These are phyloP conservation scores for Muscina levida DNA, from an alignment of 2,888 invertebrate species.

Conservation along the genomic window DNA sequence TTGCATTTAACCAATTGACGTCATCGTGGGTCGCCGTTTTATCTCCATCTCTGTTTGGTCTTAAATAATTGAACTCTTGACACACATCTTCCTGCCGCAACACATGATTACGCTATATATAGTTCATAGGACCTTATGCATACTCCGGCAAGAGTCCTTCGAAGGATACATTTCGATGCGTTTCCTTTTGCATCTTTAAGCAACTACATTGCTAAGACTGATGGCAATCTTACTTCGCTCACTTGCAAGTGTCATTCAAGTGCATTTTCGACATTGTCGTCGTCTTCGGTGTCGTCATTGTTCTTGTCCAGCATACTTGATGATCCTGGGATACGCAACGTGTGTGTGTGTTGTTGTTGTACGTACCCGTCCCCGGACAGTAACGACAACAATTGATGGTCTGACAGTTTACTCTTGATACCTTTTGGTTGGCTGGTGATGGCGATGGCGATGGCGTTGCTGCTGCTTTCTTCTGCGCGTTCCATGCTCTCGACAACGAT, in stretches of 20 bases:
- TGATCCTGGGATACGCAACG: too few species aligned
- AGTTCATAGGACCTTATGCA: not conserved
- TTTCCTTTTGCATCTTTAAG: conserved; percentile 34
- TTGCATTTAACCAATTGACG: conserved; percentile 46
- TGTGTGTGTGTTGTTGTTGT: not conserved
- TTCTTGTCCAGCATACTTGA: conserved; percentile 46
- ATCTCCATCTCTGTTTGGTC: conserved; percentile 32
- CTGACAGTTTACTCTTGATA: conserved; percentile 56
- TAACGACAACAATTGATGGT: conserved; percentile 59
- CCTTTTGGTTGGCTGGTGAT: conserved; percentile 18
- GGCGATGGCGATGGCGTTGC: not conserved
- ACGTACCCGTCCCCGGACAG: conserved; percentile 38
- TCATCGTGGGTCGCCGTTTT: conserved; percentile 40
- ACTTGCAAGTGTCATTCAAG: conserved; percentile 61
- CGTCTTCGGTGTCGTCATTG: conserved; percentile 4
- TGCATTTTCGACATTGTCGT: conserved; percentile 39
- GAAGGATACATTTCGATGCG: conserved; percentile 40
- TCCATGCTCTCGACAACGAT: conserved; percentile 21
- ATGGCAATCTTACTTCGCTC: conserved; percentile 49
- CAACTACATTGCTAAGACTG: not conserved
- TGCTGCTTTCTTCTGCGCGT: conserved; percentile 32
- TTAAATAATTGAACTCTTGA: conserved; percentile 62
- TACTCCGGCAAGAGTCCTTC: conserved; percentile 53
- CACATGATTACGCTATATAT: too few species aligned
- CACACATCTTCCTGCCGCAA: conserved; percentile 42